Evolutionary conservation across 2,113 vertebrate species (phyloP).

Genomic region (Seriola dumerili): DNA sequence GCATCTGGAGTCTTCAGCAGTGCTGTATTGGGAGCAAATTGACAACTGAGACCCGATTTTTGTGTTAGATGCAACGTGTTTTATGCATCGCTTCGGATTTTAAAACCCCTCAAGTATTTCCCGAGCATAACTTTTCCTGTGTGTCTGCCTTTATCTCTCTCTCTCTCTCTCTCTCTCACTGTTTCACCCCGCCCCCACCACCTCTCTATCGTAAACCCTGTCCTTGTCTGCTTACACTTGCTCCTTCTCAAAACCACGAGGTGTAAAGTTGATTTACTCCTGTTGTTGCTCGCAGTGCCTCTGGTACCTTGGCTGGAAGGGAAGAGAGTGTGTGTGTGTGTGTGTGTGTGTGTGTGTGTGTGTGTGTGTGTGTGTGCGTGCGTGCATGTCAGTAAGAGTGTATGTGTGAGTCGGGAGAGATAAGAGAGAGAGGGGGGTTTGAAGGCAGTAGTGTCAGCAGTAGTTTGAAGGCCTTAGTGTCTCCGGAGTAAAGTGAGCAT

Average conservation of each 20-base stretch:
- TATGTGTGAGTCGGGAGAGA: constrained; percentile 11
- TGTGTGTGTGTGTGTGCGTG: not conserved
- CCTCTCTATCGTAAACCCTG: constrained; percentile 50
- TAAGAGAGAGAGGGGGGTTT: not conserved
- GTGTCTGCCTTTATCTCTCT: not conserved
- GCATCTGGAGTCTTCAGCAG: constrained; percentile 22
- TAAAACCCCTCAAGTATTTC: constrained; percentile 32
- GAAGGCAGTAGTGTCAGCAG: not conserved
- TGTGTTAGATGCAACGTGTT: constrained; percentile 8
- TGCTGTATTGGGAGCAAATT: constrained; percentile 11
- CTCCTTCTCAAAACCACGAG: constrained; percentile 53
- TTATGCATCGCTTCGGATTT: not conserved
- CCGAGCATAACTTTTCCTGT: not conserved
- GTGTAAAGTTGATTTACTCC: constrained; percentile 70
- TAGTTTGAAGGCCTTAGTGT: constrained; percentile 2
- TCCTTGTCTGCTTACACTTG: constrained; percentile 51
- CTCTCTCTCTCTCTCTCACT: not conserved
- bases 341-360: not conserved
- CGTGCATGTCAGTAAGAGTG: not conserved
- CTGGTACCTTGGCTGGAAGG: constrained; percentile 9
- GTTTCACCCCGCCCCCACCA: not conserved
- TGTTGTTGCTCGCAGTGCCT: constrained; percentile 23
- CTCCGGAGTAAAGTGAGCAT: not conserved
- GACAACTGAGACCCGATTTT: constrained; percentile 14
- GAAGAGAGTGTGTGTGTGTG: constrained; percentile 6